phyloP scores from a whole-genome alignment of 1,140 invertebrate species.

The Schlechtendalia chinensis region DNA sequence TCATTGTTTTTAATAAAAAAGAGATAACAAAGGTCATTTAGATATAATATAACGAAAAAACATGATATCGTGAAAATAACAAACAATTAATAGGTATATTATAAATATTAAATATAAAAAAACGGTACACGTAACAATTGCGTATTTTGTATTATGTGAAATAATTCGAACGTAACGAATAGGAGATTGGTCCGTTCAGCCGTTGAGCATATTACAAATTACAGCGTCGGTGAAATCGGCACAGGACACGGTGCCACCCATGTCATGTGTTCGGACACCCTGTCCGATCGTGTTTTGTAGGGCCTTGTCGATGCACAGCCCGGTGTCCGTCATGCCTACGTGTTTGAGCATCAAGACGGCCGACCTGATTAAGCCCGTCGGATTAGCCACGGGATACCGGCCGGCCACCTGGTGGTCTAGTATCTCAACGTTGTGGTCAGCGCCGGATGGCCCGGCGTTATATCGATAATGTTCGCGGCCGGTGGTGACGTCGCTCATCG shows the following conservation, averaged over 20 bases:
- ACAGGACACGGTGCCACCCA: constrained; percentile 14
- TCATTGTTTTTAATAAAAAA: too few species aligned
- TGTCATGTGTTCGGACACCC: neutral
- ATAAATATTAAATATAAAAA: too few species aligned
- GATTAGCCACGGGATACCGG: constrained; percentile 93
- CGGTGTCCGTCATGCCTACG: constrained; percentile 62
- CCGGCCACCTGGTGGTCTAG: neutral
- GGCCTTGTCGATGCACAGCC: neutral
- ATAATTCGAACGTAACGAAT: too few species aligned
- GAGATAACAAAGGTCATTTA: too few species aligned
- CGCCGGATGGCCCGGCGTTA: constrained; percentile 75
- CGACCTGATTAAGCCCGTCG: constrained; percentile 93
- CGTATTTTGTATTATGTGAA: too few species aligned
- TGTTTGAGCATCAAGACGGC: constrained; percentile 91
- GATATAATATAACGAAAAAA: too few species aligned
- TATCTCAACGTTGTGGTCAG: neutral
- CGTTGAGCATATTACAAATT: neutral
- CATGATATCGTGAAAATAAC: too few species aligned
- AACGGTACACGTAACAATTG: too few species aligned
- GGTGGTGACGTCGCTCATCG: constrained; percentile 76
- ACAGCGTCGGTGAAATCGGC: neutral
- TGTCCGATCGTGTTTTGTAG: neutral
- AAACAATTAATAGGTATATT: too few species aligned
- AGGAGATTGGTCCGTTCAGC: neutral
- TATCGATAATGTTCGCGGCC: constrained; percentile 55